Evolutionary conservation across 92 coral and sea anemone species (phyloP), one percentile per base, ranked within the genome.

Genomic region (Virgularia gustaviana): DNA sequence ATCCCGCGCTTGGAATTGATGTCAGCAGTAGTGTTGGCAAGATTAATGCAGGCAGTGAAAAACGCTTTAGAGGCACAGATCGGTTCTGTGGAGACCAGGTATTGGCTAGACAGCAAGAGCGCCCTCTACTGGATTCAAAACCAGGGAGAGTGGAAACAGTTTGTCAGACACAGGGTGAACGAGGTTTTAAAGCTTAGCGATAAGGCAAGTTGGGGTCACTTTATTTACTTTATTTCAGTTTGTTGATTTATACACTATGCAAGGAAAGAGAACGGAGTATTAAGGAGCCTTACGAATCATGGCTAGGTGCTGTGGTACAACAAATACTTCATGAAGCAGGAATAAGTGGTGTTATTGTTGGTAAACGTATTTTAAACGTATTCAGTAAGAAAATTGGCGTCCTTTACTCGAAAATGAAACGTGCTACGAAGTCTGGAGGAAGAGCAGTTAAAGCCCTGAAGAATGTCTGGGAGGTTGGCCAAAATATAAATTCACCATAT

Each of bases 311-410:
- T 15, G 52, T 62, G 4, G 51, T 76, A 2, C 37, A 65, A 6
- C 52, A 76, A 31, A 76, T 65, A 10, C 51, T 76, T 0, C 44
- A 44, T 20, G 60, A 76, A 44, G 61, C 77, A 16, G 83, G 83
- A 41, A 49, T 78, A 37, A 33, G 18, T 37, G 77, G 78, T 27
- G 78, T 78, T 15, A 60, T 56, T 8, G 68, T 68, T 16, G 60
- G 60, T 3, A 78, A 7, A 24, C 52, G 70, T 13, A 78, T 78
- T 11, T 35, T 52, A 34, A 37, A 53, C 39, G 77, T 57, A 9
- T 53, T 66, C 53, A 49, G 51, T 28, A 67, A 78, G 61, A 78
- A 67, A 36, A 66, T 52, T 15, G 37, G 25, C 27, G 0, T 9
- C 5, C 76, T 78, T 1, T 72, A 23, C 34, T 56, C 62, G 4